phyloP scores from a whole-genome alignment of 2,888 invertebrate species.

The Himalopsyche japonica region DNA sequence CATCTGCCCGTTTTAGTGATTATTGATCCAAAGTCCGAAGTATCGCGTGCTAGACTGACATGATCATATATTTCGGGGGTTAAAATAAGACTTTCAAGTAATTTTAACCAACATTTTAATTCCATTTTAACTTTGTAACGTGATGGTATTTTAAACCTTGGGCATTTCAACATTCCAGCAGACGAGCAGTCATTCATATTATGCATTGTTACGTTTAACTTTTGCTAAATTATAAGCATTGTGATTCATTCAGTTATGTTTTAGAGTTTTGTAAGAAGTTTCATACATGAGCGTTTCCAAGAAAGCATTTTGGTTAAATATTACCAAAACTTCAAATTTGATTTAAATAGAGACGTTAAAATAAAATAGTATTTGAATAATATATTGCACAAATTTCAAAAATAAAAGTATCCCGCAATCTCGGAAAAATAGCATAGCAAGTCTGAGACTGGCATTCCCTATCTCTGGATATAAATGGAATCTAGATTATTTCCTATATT shows the following conservation, averaged over 20 bases:
- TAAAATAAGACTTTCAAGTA: constrained; percentile 34
- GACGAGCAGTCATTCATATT: background rate
- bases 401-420: too few species aligned
- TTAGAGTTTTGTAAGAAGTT: background rate
- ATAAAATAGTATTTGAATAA: too few species aligned
- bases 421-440: too few species aligned
- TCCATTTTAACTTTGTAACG: background rate
- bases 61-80: constrained; percentile 31
- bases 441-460: too few species aligned
- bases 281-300: too few species aligned
- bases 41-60: constrained; percentile 20
- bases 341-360: too few species aligned
- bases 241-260: background rate
- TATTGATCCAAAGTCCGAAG: constrained; percentile 26
- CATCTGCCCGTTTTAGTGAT: background rate
- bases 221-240: background rate
- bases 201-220: background rate
- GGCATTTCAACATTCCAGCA: background rate
- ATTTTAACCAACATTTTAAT: constrained; percentile 32
- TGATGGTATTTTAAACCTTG: background rate
- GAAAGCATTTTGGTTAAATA: too few species aligned
- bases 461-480: too few species aligned
- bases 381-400: too few species aligned
- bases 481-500: too few species aligned
- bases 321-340: too few species aligned